These are phyloP conservation scores for Linnaemya tessellans DNA, from an alignment of 2,888 invertebrate genomes.

Conservation along the genomic window DNA sequence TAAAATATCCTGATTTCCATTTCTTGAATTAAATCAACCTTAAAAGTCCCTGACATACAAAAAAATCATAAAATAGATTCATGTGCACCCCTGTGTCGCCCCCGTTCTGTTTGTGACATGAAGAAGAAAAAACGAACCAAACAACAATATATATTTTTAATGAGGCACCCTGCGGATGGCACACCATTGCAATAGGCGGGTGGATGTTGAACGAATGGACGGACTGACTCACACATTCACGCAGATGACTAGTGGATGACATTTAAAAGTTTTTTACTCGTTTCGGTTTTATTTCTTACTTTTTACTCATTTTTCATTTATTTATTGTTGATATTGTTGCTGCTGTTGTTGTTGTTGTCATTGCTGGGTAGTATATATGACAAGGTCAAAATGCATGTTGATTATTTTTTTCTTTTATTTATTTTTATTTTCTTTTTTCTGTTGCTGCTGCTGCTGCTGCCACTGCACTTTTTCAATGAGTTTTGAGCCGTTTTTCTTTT, in stretches of 20 bases:
- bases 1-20: no score
- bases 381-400: conserved; percentile 69
- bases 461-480: conserved; percentile 36
- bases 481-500: background rate
- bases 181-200: background rate
- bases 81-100: background rate
- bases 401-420: conserved; percentile 24
- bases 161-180: conserved; percentile 44
- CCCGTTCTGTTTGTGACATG: conserved; percentile 1
- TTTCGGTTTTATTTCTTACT: background rate
- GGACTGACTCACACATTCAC: background rate
- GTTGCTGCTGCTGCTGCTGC: no score
- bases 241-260: conserved; percentile 50
- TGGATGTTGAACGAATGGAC: background rate
- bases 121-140: background rate
- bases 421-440: conserved; percentile 18
- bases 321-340: conserved; percentile 36
- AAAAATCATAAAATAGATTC: background rate
- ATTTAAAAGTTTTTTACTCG: conserved; percentile 41
- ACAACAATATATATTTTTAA: conserved; percentile 27
- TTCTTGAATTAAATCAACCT: background rate
- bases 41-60: background rate
- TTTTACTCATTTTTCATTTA: conserved; percentile 23
- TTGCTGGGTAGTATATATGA: conserved; percentile 55
- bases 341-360: conserved; percentile 19